A percentile compares a stretch with the other conserved stretches of the same genome.
Evolutionary conservation across 2,113 vertebrate species (phyloP).

Genomic region (Rostratula benghalensis): DNA sequence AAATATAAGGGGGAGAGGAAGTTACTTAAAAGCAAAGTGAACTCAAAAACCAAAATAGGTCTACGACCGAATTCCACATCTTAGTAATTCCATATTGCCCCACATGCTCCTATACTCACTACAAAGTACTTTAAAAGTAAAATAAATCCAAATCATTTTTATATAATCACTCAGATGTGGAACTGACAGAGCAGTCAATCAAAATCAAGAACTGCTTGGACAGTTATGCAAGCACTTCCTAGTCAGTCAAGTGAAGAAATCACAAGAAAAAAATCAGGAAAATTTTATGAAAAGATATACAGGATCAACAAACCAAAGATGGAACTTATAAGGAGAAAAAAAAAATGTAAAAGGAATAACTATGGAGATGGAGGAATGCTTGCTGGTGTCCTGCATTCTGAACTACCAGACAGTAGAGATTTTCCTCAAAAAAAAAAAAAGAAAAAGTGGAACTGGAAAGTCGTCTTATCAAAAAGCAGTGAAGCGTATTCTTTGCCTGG

Average conservation of each 20-base stretch:
- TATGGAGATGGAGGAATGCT: background rate
- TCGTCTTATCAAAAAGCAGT: background rate
- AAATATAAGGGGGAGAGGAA: background rate
- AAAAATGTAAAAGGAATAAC: background rate
- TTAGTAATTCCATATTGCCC: background rate
- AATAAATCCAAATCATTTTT: background rate
- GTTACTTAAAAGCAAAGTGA: background rate
- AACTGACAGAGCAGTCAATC: background rate
- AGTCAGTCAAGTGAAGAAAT: background rate
- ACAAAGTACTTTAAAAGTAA: background rate
- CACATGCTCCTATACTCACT: background rate
- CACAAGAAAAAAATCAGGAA: background rate
- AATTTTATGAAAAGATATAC: background rate
- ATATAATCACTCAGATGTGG: background rate
- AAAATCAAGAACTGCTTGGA: background rate
- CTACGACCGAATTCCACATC: background rate
- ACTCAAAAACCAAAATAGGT: background rate
- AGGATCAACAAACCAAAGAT: background rate
- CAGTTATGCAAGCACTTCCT: background rate
- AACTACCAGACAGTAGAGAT: background rate
- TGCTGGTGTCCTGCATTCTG: background rate
- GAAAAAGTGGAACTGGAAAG: background rate
- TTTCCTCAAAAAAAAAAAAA: background rate
- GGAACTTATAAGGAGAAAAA: background rate
- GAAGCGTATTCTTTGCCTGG: background rate